Percentiles rank a stretch among this genome's conserved stretches.
Evolutionary conservation across 2,888 invertebrate genomes (phyloP).

Genomic region (Thera obeliscata): DNA sequence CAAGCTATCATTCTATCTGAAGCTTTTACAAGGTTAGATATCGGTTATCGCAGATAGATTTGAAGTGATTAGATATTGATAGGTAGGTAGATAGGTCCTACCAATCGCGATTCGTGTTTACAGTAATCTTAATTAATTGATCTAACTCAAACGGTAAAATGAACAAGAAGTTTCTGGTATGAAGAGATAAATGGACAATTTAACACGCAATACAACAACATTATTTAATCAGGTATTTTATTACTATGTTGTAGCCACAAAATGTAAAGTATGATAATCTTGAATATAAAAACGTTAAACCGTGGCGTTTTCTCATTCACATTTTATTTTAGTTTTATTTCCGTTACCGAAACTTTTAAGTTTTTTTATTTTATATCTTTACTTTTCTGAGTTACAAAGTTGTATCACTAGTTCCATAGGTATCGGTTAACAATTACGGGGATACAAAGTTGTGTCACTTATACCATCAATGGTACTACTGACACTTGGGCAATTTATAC

Average conservation of each 20-base stretch:
- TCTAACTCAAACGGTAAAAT: background rate
- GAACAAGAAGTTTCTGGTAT: background rate
- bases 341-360: no score
- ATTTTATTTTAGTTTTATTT: no score
- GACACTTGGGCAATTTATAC: no score
- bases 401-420: no score
- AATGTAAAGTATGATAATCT: no score
- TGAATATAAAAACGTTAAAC: no score
- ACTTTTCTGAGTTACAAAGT: no score
- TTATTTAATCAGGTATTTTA: background rate
- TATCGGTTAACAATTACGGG: no score
- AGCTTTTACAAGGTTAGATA: conserved; percentile 15
- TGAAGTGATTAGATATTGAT: conserved; percentile 13
- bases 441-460: no score
- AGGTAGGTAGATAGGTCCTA: background rate
- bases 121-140: conserved; percentile 16
- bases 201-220: background rate
- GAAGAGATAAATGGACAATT: conserved; percentile 2
- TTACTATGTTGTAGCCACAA: background rate
- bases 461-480: no score
- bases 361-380: no score
- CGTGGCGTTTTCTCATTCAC: no score
- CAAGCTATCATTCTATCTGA: conserved; percentile 18
- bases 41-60: conserved; percentile 19
- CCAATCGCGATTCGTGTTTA: conserved; percentile 18